Evolutionary conservation across 1,140 invertebrate species (phyloP).

Genomic region (Drosophila setifemur): DNA sequence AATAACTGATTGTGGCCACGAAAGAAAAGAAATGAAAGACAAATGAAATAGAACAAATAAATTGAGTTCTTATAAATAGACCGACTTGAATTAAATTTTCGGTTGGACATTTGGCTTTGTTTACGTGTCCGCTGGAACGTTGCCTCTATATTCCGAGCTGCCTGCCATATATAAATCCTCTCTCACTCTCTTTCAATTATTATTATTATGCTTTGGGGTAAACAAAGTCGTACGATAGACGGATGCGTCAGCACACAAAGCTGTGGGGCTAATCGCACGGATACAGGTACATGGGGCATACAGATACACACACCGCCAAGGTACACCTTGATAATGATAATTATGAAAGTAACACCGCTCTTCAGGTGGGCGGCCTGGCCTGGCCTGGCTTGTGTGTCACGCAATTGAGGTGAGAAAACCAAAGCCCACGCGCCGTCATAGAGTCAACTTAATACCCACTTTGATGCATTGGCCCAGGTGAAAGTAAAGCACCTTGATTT

Average conservation of each 20-base stretch:
- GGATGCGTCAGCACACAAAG: constrained; percentile 37
- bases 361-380: neutral
- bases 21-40: constrained; percentile 4
- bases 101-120: constrained; percentile 7
- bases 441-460: constrained; percentile 4
- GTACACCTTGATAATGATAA: constrained; percentile 37
- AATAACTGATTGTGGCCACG: constrained; percentile 63
- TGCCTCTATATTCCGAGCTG: neutral
- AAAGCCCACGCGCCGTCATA: neutral
- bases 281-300: constrained; percentile 1
- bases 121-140: constrained; percentile 54
- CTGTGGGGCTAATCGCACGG: constrained; percentile 34
- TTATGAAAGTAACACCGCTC: constrained; percentile 49
- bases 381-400: too few species aligned
- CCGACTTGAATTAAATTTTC: neutral
- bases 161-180: neutral
- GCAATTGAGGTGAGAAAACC: constrained; percentile 27
- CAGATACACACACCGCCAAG: constrained; percentile 6
- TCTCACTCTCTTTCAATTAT: neutral
- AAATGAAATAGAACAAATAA: constrained; percentile 28
- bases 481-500: constrained; percentile 16
- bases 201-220: constrained; percentile 13
- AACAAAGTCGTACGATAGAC: constrained; percentile 38
- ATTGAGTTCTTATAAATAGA: constrained; percentile 54
- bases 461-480: constrained; percentile 15